These are phyloP conservation scores for Apogon hyalosoma DNA, from an alignment of 2,797 vertebrate species.

Conservation along the genomic window DNA sequence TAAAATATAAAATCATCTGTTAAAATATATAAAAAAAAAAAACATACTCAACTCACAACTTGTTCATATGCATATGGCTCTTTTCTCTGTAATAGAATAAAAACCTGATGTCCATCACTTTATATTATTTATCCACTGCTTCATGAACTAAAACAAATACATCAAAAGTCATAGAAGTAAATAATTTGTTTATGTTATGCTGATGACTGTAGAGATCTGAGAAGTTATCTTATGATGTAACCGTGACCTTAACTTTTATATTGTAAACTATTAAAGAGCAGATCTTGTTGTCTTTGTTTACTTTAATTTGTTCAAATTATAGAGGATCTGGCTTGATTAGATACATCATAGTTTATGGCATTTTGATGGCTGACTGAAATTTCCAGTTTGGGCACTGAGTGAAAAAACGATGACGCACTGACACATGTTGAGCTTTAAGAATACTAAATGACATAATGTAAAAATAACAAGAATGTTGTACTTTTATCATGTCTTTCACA, in stretches of 20 bases:
- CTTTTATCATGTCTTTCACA: too few relatives aligned
- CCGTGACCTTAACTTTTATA: background rate
- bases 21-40: too few relatives aligned
- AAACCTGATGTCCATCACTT: background rate
- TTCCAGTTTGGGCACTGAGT: background rate
- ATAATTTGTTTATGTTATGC: background rate
- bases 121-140: background rate
- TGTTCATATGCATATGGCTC: too few relatives aligned
- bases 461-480: background rate
- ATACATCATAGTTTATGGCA: background rate
- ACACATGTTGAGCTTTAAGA: background rate
- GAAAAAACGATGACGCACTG: background rate
- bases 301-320: slow-evolving; percentile 1
- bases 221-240: background rate
- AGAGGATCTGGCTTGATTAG: slow-evolving; percentile 10
- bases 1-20: slow-evolving; percentile 41
- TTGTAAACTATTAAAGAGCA: background rate
- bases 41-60: background rate
- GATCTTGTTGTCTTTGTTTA: background rate
- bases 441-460: background rate
- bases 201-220: background rate
- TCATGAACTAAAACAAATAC: background rate
- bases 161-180: background rate
- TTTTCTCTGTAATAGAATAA: background rate
- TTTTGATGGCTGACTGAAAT: slow-evolving; percentile 11